Evolutionary conservation across 2,797 vertebrate genomes (phyloP), one percentile per base, ranked within the genome.

Genomic region (Mionectes olivaceus): DNA sequence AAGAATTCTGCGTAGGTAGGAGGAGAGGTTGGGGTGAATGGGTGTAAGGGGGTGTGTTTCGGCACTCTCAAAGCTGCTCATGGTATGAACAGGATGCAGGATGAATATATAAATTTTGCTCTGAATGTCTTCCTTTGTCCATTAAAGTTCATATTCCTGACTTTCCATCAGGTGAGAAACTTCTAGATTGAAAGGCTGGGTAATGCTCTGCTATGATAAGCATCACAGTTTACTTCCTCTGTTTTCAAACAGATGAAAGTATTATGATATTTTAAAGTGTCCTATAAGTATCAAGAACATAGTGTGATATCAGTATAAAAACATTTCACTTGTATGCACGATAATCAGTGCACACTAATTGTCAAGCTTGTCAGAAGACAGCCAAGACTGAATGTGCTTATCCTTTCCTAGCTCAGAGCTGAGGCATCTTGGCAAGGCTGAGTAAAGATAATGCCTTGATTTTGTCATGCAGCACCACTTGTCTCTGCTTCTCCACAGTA

Each of bases 301-400:
- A 70, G 70, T 83, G 94, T 88, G 67, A 71, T 94, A 47, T 47
- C n/a, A 56, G 75, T 81, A 84, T 52, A 80, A 89, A 71, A 95
- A 64, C 61, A 91, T 90, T 87, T 61, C 65, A 68, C 83, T 85
- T 85, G 5, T 65, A 49, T 44, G 19, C 25, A 49, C 32, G 6
- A 19, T 87, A 83, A 90, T 89, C 89, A 79, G 28, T 43, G 37
- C 37, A 53, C 23, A 30, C 28, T 87, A 63, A 69, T 93, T 87
- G 86, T 78, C 50, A 73, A 39, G 61, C 65, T 83, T 83, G n/a
- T 64, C 14, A 79, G 65, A 67, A 83, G 55, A 50, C 39, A 90
- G 50, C 55, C 70, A 73, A 68, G 27, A 22, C 47, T 59, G 83
- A 81, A 63, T n/a, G 39, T 5, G 2, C 53, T 87, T 7, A 32